Conservation (phyloP, 1,140 invertebrate species). For the Glossosoma conforme region DNA sequence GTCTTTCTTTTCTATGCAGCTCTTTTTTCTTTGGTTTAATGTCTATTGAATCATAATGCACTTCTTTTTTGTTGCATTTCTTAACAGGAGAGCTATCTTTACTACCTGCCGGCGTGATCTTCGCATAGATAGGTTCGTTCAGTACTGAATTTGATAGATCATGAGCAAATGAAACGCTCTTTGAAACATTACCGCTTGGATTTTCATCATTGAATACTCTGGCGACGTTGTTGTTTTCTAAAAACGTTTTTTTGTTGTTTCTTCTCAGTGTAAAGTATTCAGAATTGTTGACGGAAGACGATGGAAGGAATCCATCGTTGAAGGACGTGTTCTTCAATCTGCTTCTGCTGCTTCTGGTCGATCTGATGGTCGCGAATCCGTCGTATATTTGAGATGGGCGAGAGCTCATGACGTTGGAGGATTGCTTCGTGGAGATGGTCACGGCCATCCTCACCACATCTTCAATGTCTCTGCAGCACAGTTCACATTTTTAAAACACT, state of each 20-base stretch:
- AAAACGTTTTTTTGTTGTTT: conserved; percentile 42
- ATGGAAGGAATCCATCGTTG: neutral
- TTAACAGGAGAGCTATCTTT: conserved; percentile 42
- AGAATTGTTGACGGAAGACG: conserved; percentile 40
- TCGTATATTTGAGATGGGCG: conserved; percentile 71
- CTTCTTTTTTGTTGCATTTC: conserved; percentile 39
- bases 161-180: no score
- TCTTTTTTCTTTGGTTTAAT: conserved; percentile 38
- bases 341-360: conserved; percentile 52
- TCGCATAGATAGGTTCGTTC: conserved; percentile 48
- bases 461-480: no score
- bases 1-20: conserved; percentile 20
- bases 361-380: conserved; percentile 74
- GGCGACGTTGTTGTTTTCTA: conserved; percentile 44
- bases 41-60: conserved; percentile 48
- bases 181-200: conserved; percentile 25
- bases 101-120: conserved; percentile 42
- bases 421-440: conserved; percentile 34
- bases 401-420: conserved; percentile 48
- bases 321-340: conserved; percentile 36
- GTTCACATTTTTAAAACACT: no score
- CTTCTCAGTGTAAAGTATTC: conserved; percentile 50
- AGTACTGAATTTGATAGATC: no score
- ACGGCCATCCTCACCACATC: conserved; percentile 21
- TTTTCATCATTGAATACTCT: conserved; percentile 27